Percentiles rank a stretch among this genome's conserved stretches.
These are phyloP conservation scores for Spatulosminthurus flaviceps DNA, from an alignment of 2,888 invertebrate species.

Conservation along the genomic window DNA sequence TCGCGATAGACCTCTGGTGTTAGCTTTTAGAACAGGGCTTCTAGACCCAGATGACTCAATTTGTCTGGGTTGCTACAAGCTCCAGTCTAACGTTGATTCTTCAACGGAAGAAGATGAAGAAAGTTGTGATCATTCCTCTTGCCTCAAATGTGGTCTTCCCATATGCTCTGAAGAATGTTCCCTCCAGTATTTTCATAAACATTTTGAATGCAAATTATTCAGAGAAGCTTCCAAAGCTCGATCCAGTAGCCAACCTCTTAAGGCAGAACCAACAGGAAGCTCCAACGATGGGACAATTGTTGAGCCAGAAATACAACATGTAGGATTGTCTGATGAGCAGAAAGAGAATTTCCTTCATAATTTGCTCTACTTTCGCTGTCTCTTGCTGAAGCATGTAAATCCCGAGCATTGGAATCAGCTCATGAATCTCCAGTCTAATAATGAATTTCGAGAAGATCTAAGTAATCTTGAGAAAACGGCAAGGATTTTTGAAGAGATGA, in stretches of 20 bases:
- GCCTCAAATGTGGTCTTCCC: constrained; percentile 58
- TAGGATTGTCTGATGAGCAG: constrained; percentile 2
- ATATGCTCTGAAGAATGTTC: constrained; percentile 56
- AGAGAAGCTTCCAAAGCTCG: constrained; percentile 51
- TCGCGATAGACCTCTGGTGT: constrained; percentile 77
- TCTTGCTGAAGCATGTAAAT: constrained; percentile 72
- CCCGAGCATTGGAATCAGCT: constrained; percentile 71
- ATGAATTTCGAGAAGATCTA: constrained; percentile 68
- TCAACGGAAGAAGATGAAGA: constrained; percentile 46
- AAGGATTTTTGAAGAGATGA: constrained; percentile 57
- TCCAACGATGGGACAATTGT: neutral
- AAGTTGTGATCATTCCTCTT: constrained; percentile 47
- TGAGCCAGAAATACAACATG: constrained; percentile 39
- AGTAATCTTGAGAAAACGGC: constrained; percentile 59
- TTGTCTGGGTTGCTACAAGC: constrained; percentile 80
- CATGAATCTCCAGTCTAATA: constrained; percentile 72
- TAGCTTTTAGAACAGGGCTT: constrained; percentile 75
- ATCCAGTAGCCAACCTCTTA: too few relatives aligned
- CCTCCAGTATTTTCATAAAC: constrained; percentile 59
- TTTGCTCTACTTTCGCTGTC: constrained; percentile 69
- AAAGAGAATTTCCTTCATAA: constrained; percentile 56
- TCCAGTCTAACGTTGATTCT: constrained; percentile 19
- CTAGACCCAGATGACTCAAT: constrained; percentile 69
- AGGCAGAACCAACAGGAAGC: constrained; percentile 29
- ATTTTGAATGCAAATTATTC: constrained; percentile 61